Evolutionary conservation across 2,888 invertebrate species (phyloP).

Genomic region (Eurois occulta): DNA sequence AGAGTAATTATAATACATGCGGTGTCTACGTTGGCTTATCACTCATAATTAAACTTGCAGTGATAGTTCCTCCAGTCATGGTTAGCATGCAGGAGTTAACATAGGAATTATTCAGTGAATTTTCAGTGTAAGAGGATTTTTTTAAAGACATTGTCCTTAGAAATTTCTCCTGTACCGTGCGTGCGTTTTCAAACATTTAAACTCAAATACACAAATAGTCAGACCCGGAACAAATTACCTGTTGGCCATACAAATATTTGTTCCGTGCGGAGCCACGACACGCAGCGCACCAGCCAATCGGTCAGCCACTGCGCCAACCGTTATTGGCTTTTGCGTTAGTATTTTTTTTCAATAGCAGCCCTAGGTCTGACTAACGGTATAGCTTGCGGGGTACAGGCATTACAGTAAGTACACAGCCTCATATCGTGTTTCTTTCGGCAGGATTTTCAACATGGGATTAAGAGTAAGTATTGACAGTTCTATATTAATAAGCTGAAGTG

Average conservation of each 20-base stretch:
- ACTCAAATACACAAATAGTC: too few relatives aligned
- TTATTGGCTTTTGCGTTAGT: not conserved
- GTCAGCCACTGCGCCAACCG: too few relatives aligned
- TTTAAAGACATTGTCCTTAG: accelerated
- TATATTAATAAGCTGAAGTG: too few relatives aligned
- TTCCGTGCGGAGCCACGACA: too few relatives aligned
- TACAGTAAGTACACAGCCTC: too few relatives aligned
- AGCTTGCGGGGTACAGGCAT: not conserved
- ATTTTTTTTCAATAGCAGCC: not conserved
- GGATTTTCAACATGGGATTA: not conserved
- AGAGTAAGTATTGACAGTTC: too few relatives aligned
- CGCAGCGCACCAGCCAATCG: too few relatives aligned
- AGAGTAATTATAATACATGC: conserved; percentile 49
- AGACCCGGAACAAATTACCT: too few relatives aligned
- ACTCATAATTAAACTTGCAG: conserved; percentile 43
- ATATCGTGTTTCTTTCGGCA: not conserved
- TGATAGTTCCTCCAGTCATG: not conserved
- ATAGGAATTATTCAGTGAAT: too few relatives aligned
- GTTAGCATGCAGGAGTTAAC: not conserved
- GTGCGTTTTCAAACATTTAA: too few relatives aligned
- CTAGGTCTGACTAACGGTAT: not conserved
- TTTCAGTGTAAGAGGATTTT: not conserved
- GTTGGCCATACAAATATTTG: too few relatives aligned
- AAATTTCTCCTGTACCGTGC: too few relatives aligned
- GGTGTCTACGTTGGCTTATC: conserved; percentile 35